phyloP scores from a whole-genome alignment of 2,888 invertebrate species.

The Acleris emargana region DNA sequence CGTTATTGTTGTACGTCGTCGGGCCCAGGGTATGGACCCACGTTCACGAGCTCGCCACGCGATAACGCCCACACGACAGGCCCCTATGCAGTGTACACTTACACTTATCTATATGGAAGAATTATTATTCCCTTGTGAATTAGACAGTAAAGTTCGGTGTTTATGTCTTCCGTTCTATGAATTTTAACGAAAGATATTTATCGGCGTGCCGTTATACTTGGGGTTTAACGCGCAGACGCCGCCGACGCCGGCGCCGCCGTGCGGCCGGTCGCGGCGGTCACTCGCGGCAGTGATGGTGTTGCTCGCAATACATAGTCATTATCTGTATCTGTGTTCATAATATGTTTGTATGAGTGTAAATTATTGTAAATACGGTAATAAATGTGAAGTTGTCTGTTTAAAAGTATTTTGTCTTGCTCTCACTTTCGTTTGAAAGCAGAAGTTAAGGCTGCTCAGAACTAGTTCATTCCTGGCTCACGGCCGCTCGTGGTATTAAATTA shows the following conservation, averaged over 20 bases:
- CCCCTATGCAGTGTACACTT: too few relatives aligned
- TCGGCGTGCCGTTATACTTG: conserved; percentile 6
- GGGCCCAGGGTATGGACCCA: too few relatives aligned
- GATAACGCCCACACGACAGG: too few relatives aligned
- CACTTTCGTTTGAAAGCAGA: conserved; percentile 61
- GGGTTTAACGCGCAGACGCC: not conserved
- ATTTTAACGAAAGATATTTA: too few relatives aligned
- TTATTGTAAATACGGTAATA: conserved; percentile 36
- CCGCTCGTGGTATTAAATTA: not conserved
- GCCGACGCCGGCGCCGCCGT: conserved; percentile 1
- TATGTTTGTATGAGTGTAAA: conserved; percentile 31
- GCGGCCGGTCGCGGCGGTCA: not conserved
- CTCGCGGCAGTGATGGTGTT: too few relatives aligned
- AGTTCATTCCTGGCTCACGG: not conserved
- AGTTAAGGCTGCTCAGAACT: conserved; percentile 46
- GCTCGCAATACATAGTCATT: conserved; percentile 20
- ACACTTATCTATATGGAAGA: too few relatives aligned
- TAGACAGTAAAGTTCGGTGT: too few relatives aligned
- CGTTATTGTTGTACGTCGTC: conserved; percentile 25
- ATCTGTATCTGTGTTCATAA: conserved; percentile 25
- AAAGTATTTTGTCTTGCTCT: conserved; percentile 51
- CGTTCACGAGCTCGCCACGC: too few relatives aligned
- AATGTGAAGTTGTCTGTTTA: conserved; percentile 26
- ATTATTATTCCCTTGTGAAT: too few relatives aligned
- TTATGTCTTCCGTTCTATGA: too few relatives aligned